A percentile compares a stretch with the other conserved stretches of the same genome.
Conservation (phyloP, 2,113 vertebrate genomes). For the Callaeas wilsoni region DNA sequence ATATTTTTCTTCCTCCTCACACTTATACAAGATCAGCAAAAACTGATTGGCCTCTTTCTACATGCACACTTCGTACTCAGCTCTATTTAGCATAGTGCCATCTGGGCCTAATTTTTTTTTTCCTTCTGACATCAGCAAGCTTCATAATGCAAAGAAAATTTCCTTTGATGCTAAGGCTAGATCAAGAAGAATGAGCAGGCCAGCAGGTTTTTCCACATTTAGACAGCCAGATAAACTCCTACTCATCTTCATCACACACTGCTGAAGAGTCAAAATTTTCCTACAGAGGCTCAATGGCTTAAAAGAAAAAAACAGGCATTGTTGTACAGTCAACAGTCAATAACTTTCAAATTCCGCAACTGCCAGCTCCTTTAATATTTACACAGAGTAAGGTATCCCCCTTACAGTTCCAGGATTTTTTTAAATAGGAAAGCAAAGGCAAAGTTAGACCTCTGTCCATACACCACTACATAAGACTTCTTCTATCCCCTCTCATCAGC, state of each 20-base stretch:
- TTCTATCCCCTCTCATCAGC: not conserved
- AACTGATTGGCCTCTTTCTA: constrained; percentile 27
- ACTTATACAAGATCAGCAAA: constrained; percentile 31
- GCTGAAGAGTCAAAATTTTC: not conserved
- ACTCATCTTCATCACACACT: not conserved
- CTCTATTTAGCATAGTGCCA: constrained; percentile 49
- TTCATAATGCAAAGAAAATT: constrained; percentile 33
- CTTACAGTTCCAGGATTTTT: not conserved
- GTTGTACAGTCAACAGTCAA: not conserved
- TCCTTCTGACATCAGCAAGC: constrained; percentile 28
- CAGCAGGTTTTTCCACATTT: constrained; percentile 9
- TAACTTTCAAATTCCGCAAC: not conserved
- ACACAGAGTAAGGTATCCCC: not conserved
- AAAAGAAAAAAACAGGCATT: not conserved
- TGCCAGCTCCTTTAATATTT: not conserved
- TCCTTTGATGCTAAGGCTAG: not conserved
- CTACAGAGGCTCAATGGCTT: not conserved
- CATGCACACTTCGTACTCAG: not conserved
- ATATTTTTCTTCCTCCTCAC: constrained; percentile 8
- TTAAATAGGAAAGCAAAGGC: not conserved
- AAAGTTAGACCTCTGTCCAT: not conserved
- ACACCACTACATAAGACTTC: not conserved
- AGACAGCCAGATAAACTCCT: constrained; percentile 12
- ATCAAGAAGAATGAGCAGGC: constrained; percentile 13
- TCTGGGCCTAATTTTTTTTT: constrained; percentile 24